These are phyloP conservation scores for Enteromius trimaculatus DNA, from an alignment of 2,797 vertebrate species.

Conservation along the genomic window DNA sequence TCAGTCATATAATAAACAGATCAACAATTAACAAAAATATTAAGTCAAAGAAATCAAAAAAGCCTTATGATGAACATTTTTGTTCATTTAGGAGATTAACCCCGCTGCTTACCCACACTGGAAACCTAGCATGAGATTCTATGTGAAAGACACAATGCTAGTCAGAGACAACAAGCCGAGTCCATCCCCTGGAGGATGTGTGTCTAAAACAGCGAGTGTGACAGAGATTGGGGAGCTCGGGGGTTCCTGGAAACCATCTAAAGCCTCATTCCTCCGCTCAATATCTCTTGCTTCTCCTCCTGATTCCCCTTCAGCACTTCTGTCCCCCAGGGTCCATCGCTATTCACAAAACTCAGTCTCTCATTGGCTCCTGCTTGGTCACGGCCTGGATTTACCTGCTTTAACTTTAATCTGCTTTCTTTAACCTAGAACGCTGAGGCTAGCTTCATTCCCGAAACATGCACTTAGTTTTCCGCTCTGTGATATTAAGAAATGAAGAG, in stretches of 20 bases:
- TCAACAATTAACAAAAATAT: not conserved
- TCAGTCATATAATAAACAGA: not conserved
- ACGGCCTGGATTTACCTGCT: constrained; percentile 22
- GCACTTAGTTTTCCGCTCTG: not conserved
- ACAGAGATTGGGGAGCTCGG: constrained; percentile 14
- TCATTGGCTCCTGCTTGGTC: constrained; percentile 12
- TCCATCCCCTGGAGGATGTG: constrained; percentile 26
- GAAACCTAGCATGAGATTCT: not conserved
- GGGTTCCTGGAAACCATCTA: constrained; percentile 34
- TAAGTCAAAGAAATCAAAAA: not conserved
- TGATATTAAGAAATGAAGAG: constrained; percentile 21
- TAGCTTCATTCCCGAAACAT: constrained; percentile 12
- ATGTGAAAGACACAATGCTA: constrained; percentile 4
- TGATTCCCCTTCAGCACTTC: constrained; percentile 20
- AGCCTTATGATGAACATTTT: not conserved
- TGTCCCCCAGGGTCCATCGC: constrained; percentile 11
- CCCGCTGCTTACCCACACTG: not conserved
- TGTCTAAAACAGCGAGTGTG: constrained; percentile 10
- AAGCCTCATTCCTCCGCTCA: constrained; percentile 16
- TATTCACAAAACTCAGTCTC: constrained; percentile 4
- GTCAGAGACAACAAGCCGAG: not conserved
- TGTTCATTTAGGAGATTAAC: not conserved
- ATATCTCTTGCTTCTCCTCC: constrained; percentile 9
- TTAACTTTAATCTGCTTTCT: constrained; percentile 16
- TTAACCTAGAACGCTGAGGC: constrained; percentile 25